Conservation (phyloP, 2,797 vertebrate genomes). For the Acanthurus lineatus region DNA sequence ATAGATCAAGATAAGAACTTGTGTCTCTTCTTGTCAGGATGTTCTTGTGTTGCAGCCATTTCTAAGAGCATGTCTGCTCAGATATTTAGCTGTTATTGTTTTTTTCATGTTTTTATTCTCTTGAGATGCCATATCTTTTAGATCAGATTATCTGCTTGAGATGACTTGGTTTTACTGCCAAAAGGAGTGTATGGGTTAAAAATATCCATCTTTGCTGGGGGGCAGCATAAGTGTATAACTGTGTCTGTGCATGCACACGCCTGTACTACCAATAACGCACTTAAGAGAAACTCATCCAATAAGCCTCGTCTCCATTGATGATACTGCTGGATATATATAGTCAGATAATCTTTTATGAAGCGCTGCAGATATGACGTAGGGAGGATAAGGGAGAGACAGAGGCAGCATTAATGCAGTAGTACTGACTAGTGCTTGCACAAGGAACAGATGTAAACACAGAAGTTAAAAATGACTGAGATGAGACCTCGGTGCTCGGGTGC, state of each 20-base stretch:
- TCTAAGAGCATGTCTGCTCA: constrained; percentile 6
- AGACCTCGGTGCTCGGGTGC: constrained; percentile 9
- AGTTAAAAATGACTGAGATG: constrained; percentile 40
- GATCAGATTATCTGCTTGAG: constrained; percentile 64
- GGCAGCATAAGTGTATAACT: constrained; percentile 30
- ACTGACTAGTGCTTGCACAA: constrained; percentile 15
- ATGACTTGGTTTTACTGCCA: constrained; percentile 45
- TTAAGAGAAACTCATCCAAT: constrained; percentile 70
- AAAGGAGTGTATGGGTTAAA: constrained; percentile 57
- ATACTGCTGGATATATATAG: constrained; percentile 81
- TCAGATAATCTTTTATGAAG: constrained; percentile 79
- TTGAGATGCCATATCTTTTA: constrained; percentile 30
- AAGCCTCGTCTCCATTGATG: constrained; percentile 77
- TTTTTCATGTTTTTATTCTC: not conserved
- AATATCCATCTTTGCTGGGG: constrained; percentile 61
- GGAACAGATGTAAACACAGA: constrained; percentile 37
- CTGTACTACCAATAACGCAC: constrained; percentile 34
- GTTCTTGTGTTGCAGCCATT: constrained; percentile 9
- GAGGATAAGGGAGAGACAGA: constrained; percentile 52
- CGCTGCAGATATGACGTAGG: constrained; percentile 73
- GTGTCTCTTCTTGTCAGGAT: not conserved
- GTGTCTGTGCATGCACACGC: constrained; percentile 1
- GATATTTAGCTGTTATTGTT: constrained; percentile 24
- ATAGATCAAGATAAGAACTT: not conserved
- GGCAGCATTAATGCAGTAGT: constrained; percentile 36